phyloP scores from a whole-genome alignment of 2,888 invertebrate genomes.

The Pandemis heparana region DNA sequence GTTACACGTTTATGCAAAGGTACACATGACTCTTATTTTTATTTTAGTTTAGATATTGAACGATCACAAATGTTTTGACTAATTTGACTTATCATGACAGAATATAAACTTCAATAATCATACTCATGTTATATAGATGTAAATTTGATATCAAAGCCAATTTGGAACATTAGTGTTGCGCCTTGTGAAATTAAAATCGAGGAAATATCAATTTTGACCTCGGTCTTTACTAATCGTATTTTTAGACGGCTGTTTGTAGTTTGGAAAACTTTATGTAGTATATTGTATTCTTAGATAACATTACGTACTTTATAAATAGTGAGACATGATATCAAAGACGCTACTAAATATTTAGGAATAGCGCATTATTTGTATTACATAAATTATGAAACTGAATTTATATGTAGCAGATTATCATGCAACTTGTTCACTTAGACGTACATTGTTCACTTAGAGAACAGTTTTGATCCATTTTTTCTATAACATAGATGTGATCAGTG shows the following conservation, averaged over 20 bases:
- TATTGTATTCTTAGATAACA: constrained; percentile 61
- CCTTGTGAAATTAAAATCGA: not conserved
- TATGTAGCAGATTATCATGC: constrained; percentile 25
- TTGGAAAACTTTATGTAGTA: constrained; percentile 58
- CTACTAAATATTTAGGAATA: constrained; percentile 63
- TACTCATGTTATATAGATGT: not conserved
- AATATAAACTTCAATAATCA: constrained; percentile 1
- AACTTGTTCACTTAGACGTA: constrained; percentile 12
- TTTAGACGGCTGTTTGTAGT: constrained; percentile 77
- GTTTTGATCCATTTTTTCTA: constrained; percentile 1
- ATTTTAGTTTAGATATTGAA: not conserved
- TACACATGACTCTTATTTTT: constrained; percentile 7
- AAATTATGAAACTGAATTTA: constrained; percentile 29
- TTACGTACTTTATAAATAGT: constrained; percentile 48
- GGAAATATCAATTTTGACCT: constrained; percentile 18
- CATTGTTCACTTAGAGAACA: not conserved
- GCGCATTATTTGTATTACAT: constrained; percentile 26
- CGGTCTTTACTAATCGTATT: constrained; percentile 63
- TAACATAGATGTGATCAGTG: constrained; percentile 1
- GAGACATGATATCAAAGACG: constrained; percentile 56
- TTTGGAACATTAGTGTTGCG: constrained; percentile 17
- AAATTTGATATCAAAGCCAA: constrained; percentile 17
- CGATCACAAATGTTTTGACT: constrained; percentile 24
- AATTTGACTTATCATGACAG: constrained; percentile 21
- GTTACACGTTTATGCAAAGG: not conserved